Evolutionary conservation across 2,113 vertebrate species (phyloP).

Genomic region (Girardinichthys multiradiatus): DNA sequence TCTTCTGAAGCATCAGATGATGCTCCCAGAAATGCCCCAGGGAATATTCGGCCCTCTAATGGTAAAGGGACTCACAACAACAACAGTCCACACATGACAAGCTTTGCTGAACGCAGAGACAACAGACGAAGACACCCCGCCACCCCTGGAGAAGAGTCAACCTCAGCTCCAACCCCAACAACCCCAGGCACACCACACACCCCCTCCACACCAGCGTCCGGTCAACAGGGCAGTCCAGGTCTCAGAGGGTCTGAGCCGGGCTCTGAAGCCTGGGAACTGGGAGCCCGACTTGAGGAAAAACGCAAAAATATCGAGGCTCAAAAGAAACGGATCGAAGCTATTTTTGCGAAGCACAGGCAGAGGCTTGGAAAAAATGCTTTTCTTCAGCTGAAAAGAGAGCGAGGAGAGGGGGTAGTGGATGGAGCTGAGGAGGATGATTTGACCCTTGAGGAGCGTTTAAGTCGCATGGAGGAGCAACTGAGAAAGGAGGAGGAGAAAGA

Average conservation of each 20-base stretch:
- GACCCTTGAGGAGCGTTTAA: constrained; percentile 80
- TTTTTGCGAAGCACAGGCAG: constrained; percentile 92
- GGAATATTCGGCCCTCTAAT: constrained; percentile 67
- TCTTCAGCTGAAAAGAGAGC: constrained; percentile 84
- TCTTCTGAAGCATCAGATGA: constrained; percentile 81
- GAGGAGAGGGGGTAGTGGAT: constrained; percentile 64
- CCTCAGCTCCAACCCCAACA: constrained; percentile 51
- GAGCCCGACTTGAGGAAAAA: constrained; percentile 90
- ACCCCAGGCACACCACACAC: constrained; percentile 65
- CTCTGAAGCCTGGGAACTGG: constrained; percentile 86
- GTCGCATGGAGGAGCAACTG: constrained; percentile 79
- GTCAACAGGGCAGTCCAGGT: constrained; percentile 70
- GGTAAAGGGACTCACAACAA: constrained; percentile 41
- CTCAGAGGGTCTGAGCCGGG: constrained; percentile 76
- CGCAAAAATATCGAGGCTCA: constrained; percentile 91
- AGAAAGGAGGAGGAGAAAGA: constrained; percentile 70
- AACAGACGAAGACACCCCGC: constrained; percentile 62
- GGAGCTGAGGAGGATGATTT: constrained; percentile 57
- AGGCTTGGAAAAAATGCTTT: constrained; percentile 89
- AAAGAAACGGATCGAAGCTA: constrained; percentile 91
- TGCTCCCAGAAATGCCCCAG: constrained; percentile 57
- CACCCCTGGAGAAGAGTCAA: constrained; percentile 66
- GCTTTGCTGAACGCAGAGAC: constrained; percentile 81
- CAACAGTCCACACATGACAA: constrained; percentile 87
- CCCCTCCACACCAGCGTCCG: constrained; percentile 56